Conservation (phyloP, 2,797 vertebrate genomes). For the Sebastes miniatus region DNA sequence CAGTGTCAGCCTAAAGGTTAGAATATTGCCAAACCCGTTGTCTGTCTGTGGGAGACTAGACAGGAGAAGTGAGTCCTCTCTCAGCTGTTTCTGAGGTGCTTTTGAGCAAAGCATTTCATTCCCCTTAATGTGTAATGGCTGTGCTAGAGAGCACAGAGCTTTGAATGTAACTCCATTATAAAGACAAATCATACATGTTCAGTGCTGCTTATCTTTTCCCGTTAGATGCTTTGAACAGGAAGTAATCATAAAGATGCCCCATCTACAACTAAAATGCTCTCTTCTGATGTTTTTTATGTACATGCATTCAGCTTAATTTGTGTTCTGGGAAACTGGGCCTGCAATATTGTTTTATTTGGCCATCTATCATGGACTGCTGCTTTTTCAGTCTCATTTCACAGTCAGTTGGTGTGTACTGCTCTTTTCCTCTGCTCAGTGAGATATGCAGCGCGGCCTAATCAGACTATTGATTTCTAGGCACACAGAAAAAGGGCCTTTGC, state of each 20-base stretch:
- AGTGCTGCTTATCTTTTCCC: neutral
- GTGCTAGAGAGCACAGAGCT: neutral
- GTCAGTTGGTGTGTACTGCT: conserved; percentile 45
- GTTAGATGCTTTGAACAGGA: neutral
- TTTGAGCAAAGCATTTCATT: conserved; percentile 20
- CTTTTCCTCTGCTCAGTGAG: conserved; percentile 64
- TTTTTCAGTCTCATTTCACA: conserved; percentile 58
- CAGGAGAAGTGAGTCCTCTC: neutral
- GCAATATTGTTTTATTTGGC: conserved; percentile 46
- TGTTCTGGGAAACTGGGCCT: conserved; percentile 42
- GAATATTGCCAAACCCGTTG: neutral
- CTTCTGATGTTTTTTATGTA: conserved; percentile 8
- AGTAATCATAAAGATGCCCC: neutral
- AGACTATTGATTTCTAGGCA: conserved; percentile 67
- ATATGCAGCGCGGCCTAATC: conserved; percentile 58
- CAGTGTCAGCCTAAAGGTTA: conserved; percentile 31
- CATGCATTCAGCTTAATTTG: conserved; percentile 27
- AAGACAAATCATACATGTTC: neutral
- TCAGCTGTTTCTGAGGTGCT: conserved; percentile 13
- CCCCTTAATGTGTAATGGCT: neutral
- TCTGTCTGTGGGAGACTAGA: conserved; percentile 1
- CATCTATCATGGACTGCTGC: conserved; percentile 38
- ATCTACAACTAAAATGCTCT: neutral
- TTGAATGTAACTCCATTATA: neutral
- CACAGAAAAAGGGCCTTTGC: conserved; percentile 59